A percentile compares a stretch with the other conserved stretches of the same genome.
These are phyloP conservation scores for Sisyra nigra DNA, from an alignment of 2,888 invertebrate species.

Conservation along the genomic window DNA sequence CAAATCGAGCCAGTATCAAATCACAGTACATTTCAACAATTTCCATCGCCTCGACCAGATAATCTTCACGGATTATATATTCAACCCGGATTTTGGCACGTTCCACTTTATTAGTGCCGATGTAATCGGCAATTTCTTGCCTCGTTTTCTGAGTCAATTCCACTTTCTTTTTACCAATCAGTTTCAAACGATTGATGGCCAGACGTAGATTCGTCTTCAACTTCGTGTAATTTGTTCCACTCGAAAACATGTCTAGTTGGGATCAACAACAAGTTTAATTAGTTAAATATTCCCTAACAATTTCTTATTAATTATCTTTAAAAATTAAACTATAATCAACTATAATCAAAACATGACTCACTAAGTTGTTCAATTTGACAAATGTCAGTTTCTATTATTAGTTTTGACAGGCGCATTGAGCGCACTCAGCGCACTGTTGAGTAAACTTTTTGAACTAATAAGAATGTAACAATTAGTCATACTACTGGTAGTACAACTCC, in stretches of 20 bases:
- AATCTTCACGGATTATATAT: conserved; percentile 97
- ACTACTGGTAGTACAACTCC: too few species aligned
- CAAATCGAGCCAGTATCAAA: conserved; percentile 86
- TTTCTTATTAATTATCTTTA: not conserved
- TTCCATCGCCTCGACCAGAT: conserved; percentile 98
- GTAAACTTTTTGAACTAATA: too few species aligned
- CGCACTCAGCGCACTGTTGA: too few species aligned
- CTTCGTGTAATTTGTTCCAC: conserved; percentile 86
- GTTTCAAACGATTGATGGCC: conserved; percentile 82
- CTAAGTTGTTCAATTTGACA: too few species aligned
- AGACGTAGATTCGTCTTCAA: conserved; percentile 91
- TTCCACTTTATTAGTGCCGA: conserved; percentile 69
- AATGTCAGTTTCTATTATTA: too few species aligned
- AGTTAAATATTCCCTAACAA: not conserved
- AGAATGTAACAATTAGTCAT: too few species aligned
- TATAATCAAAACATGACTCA: too few species aligned
- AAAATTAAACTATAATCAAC: too few species aligned
- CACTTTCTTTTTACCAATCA: conserved; percentile 94
- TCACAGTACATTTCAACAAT: conserved; percentile 99
- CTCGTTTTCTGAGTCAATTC: conserved; percentile 92
- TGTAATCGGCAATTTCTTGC: conserved; percentile 95
- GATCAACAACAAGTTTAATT: not conserved
- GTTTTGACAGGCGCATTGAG: too few species aligned
- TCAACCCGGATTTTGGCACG: conserved; percentile 94
- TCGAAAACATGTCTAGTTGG: conserved; percentile 63